Conservation (phyloP, 2,797 vertebrate species). For the Toxotes lorentzi region DNA sequence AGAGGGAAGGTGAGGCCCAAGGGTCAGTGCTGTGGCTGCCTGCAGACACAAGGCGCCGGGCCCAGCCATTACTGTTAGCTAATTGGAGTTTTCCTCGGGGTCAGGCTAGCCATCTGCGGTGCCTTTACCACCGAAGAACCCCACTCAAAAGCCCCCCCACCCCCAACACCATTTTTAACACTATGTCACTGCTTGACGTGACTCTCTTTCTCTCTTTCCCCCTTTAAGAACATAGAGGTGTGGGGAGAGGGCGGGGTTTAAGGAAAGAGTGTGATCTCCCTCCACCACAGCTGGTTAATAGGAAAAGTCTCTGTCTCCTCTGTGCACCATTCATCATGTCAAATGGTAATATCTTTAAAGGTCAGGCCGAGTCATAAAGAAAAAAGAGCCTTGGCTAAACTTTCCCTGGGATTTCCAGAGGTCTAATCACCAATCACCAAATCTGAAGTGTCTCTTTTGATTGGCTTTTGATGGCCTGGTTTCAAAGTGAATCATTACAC, state of each 20-base stretch:
- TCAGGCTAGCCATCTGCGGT: conserved; percentile 71
- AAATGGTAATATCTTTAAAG: conserved; percentile 84
- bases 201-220: conserved; percentile 46
- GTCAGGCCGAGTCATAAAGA: conserved; percentile 82
- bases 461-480: conserved; percentile 78
- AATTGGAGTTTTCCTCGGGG: conserved; percentile 81
- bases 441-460: conserved; percentile 80
- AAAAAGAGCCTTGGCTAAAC: conserved; percentile 81
- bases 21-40: conserved; percentile 69
- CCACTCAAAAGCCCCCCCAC: conserved; percentile 17
- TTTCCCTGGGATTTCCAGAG: conserved; percentile 76
- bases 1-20: conserved; percentile 61
- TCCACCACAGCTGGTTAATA: conserved; percentile 74
- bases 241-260: neutral
- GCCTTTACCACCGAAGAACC: conserved; percentile 56
- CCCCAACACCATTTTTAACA: conserved; percentile 65
- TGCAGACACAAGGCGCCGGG: conserved; percentile 65
- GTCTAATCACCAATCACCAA: conserved; percentile 82
- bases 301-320: conserved; percentile 77
- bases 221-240: conserved; percentile 37
- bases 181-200: conserved; percentile 54
- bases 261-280: conserved; percentile 55
- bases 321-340: conserved; percentile 80
- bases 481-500: conserved; percentile 71
- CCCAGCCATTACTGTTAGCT: conserved; percentile 75